Evolutionary conservation across 2,797 vertebrate genomes (phyloP), one percentile per base, ranked within the genome.

Genomic region (Myotis pilosus): DNA sequence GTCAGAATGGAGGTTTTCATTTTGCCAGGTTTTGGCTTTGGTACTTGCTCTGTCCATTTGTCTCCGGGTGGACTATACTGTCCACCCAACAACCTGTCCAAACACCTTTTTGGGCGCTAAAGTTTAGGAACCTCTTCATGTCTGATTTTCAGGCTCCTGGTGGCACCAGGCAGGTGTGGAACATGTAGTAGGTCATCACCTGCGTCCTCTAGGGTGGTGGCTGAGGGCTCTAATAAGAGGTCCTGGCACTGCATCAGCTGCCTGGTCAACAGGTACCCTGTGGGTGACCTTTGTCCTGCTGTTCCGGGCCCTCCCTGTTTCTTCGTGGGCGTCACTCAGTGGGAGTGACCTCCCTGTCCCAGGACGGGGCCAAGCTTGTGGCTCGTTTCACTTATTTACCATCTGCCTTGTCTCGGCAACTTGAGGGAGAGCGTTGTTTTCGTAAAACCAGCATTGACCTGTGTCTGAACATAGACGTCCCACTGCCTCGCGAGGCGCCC

Each of bases 261-360:
- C 84, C n/a, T n/a, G 11, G 16, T 44, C 51, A 9, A 4, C 38
- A 1, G 3, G 30, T 69, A 55, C 15, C 41, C 60, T 13, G 20
- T 0, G 6, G 1, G n/a, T 53, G 57, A 49, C 89, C 87, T 93
- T 91, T 94, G 92, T 89, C 96, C 83, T 89, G 55, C 62, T 57
- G 55, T 44, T 49, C 49, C 5, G 25, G 62, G 87, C 72, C 11
- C 30, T 86, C 76, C 87, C 92, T 72, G 0, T 49, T 75, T 60
- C 36, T 47, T 19, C 25, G 33, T 55, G 44, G 57, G 33, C 62
- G 47, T 57, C 23, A 4, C 20, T 83, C 38, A 4, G 0, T 44
- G 62, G 36, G 49, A 28, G 33, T 85, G 30, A 62, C 33, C 17
- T 83, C 62, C 57, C 92, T 83, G 19, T 81, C 47, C 55, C 38